These are phyloP conservation scores for Falco cherrug DNA, from an alignment of 2,797 vertebrate genomes.

Conservation along the genomic window DNA sequence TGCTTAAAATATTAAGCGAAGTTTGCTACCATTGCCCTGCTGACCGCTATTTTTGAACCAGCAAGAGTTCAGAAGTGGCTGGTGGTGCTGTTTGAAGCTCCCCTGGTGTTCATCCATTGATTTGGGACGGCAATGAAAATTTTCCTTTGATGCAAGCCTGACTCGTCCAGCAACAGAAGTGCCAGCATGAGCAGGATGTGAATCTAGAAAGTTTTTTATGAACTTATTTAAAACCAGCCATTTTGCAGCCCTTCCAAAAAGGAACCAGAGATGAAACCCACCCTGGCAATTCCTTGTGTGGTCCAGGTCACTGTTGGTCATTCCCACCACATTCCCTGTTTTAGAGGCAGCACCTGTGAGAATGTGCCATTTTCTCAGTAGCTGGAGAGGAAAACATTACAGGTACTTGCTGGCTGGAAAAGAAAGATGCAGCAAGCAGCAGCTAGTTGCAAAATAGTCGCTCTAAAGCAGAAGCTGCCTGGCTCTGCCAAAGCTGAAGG, in stretches of 20 bases:
- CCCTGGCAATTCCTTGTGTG: neutral
- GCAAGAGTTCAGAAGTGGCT: slow-evolving; percentile 1
- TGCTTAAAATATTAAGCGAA: slow-evolving; percentile 6
- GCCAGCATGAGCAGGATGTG: neutral
- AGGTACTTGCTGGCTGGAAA: slow-evolving; percentile 42
- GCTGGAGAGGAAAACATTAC: neutral
- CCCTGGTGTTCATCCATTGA: neutral
- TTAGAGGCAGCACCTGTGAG: slow-evolving; percentile 6
- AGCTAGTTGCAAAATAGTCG: slow-evolving; percentile 58
- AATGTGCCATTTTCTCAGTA: neutral
- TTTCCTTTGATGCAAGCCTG: slow-evolving; percentile 28
- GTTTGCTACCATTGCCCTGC: slow-evolving; percentile 30
- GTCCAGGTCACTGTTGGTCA: neutral
- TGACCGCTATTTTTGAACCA: neutral
- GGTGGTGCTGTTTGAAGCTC: slow-evolving; percentile 11
- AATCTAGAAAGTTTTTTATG: neutral
- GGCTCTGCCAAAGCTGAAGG: slow-evolving; percentile 50
- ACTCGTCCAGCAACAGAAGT: neutral
- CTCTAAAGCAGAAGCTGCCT: slow-evolving; percentile 63
- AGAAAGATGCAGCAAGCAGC: slow-evolving; percentile 48
- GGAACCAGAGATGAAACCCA: neutral
- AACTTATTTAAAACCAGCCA: neutral
- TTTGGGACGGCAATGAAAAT: slow-evolving; percentile 10
- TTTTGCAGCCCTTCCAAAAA: neutral
- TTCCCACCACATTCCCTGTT: neutral